Conservation (phyloP, 1,140 invertebrate genomes). For the Eueides isabella region DNA sequence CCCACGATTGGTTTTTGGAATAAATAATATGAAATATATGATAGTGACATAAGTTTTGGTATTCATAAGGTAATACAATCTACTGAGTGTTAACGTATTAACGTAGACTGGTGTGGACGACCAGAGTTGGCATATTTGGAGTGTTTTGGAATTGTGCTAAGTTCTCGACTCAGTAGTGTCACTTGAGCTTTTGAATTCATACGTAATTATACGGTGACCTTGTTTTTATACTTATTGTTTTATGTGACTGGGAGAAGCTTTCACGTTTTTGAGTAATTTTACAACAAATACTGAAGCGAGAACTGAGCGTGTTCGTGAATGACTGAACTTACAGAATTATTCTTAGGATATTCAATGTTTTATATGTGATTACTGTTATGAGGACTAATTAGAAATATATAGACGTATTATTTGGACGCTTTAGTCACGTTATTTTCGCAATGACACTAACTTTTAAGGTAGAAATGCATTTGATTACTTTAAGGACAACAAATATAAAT, state of each 20-base stretch:
- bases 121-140: constrained; percentile 43
- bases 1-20: background rate
- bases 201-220: constrained; percentile 33
- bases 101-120: constrained; percentile 31
- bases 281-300: constrained; percentile 49
- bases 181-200: constrained; percentile 23
- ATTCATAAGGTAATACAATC: constrained; percentile 5
- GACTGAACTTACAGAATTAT: constrained; percentile 67
- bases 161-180: constrained; percentile 55
- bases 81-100: constrained; percentile 30
- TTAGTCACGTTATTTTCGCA: constrained; percentile 59
- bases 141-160: constrained; percentile 37
- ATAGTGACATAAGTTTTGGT: background rate
- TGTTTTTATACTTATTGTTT: constrained; percentile 34
- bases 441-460: constrained; percentile 46
- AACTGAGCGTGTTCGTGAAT: constrained; percentile 54
- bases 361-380: constrained; percentile 61
- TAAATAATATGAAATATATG: background rate
- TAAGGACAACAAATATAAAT: constrained; percentile 29
- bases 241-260: constrained; percentile 20
- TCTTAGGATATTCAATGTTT: constrained; percentile 65
- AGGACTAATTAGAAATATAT: constrained; percentile 63
- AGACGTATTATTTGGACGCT: constrained; percentile 61
- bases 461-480: constrained; percentile 48
- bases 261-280: constrained; percentile 37